Base-by-base conservation (phyloP, 2,113 vertebrate genomes). In the Lota lota region DNA sequence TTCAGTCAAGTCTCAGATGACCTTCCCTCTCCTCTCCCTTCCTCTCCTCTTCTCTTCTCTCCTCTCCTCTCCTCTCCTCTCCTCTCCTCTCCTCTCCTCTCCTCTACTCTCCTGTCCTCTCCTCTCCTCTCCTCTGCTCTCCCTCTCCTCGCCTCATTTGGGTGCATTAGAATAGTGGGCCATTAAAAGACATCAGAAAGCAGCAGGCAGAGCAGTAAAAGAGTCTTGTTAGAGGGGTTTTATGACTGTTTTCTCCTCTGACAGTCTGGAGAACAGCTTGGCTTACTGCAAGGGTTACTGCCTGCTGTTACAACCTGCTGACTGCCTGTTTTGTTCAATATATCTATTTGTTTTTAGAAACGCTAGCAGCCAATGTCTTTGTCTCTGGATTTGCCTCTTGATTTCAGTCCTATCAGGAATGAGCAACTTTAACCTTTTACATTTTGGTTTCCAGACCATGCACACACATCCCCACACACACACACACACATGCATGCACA, bases 151-250 rank as follows among this genome's bases (percentile, higher is more conserved):
- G 54, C 60, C 77, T 85, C 76, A 80, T 88, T 85, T 84, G 70
- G 28, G 65, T 28, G 53, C 68, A 67, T 89, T 77, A 79, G 64
- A 75, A 82, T 83, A 69, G 22, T 28, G 68, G 73, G 70, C 74
- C 79, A 76, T 87, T 79, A 33, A 70, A 79, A 56, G 72, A 68
- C 80, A 82, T 80, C 74, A 83, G 76, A 88, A 79, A 89, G 76
- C 81, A 86, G 83, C 74, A 53, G 83, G 84, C 82, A 75, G 83
- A 24, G 79, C 81, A 79, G 79, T 87, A 87, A 85, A 86, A 79
- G 57, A 73, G 73, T 53, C 86, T 85, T 83, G 79, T 87, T 88
- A 81, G 80, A 76, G 74, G 74, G 79, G 69, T 82, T 87, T 88
- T 87, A 87, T 88, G 79, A 85, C 70, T 65, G 21, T 82, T 79